Conservation (phyloP, 2,113 vertebrate genomes). For the Ciconia stormi region DNA sequence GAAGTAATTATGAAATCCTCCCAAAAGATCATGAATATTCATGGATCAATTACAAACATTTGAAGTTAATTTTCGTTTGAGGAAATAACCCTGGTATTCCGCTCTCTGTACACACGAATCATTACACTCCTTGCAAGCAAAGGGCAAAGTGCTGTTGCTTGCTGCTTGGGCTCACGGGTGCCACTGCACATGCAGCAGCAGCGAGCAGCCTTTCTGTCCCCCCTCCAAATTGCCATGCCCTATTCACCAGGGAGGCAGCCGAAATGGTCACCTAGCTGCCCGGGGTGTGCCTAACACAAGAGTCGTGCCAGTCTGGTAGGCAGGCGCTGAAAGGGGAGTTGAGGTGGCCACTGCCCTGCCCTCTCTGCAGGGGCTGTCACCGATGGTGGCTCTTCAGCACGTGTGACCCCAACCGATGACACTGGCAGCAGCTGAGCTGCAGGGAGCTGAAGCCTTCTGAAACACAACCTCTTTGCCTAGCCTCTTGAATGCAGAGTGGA, state of each 20-base stretch:
- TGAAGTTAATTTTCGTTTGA: background rate
- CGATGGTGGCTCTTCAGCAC: fast-evolving
- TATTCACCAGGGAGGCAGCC: fast-evolving
- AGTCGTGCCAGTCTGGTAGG: fast-evolving
- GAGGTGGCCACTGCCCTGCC: background rate
- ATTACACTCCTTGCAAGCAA: background rate
- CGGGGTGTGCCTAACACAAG: fast-evolving
- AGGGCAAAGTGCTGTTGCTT: background rate
- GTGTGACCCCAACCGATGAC: fast-evolving
- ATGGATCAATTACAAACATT: conserved; percentile 9
- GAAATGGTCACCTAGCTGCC: background rate
- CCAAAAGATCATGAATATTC: conserved; percentile 32
- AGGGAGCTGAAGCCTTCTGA: background rate
- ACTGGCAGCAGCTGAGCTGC: background rate
- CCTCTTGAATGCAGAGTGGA: background rate
- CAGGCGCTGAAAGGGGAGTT: background rate
- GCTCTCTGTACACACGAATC: background rate
- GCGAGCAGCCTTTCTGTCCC: background rate
- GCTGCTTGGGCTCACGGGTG: fast-evolving
- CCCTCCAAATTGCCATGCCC: fast-evolving
- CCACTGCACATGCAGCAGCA: background rate
- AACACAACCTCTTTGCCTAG: background rate
- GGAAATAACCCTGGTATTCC: background rate
- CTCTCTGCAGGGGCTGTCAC: background rate
- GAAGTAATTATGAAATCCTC: conserved; percentile 30